phyloP scores from a whole-genome alignment of 2,113 vertebrate species.

The rabbit (Oryctolagus cuniculus) region DNA sequence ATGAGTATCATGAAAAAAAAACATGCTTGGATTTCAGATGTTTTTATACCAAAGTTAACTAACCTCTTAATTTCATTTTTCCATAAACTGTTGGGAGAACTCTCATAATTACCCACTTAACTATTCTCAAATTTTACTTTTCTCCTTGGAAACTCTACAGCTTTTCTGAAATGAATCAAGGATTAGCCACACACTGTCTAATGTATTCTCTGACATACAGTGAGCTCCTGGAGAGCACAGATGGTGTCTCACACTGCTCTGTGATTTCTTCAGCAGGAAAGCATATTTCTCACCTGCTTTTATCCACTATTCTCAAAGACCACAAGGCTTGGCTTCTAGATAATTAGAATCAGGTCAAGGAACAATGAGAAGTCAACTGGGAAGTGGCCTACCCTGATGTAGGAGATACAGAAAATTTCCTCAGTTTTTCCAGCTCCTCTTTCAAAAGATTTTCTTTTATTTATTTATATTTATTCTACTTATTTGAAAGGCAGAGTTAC shows the following conservation, averaged over 20 bases:
- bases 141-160: neutral
- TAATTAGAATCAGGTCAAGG: neutral
- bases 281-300: neutral
- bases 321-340: neutral
- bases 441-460: neutral
- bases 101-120: neutral
- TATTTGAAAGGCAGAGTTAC: too few species aligned
- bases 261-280: neutral
- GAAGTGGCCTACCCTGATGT: neutral
- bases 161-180: slow-evolving; percentile 18
- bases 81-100: too few species aligned
- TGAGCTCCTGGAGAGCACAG: neutral
- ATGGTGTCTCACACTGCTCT: neutral
- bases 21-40: too few species aligned
- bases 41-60: too few species aligned
- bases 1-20: too few species aligned
- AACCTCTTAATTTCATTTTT: too few species aligned
- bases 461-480: too few species aligned
- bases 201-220: neutral
- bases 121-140: neutral
- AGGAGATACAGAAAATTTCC: neutral
- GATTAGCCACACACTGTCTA: neutral
- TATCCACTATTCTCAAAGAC: neutral
- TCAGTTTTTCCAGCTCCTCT: neutral
- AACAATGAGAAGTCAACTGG: neutral